A percentile compares a stretch with the other conserved stretches of the same genome.
Evolutionary conservation across 2,113 vertebrate genomes (phyloP).

Genomic region (Synodontis membranacea): DNA sequence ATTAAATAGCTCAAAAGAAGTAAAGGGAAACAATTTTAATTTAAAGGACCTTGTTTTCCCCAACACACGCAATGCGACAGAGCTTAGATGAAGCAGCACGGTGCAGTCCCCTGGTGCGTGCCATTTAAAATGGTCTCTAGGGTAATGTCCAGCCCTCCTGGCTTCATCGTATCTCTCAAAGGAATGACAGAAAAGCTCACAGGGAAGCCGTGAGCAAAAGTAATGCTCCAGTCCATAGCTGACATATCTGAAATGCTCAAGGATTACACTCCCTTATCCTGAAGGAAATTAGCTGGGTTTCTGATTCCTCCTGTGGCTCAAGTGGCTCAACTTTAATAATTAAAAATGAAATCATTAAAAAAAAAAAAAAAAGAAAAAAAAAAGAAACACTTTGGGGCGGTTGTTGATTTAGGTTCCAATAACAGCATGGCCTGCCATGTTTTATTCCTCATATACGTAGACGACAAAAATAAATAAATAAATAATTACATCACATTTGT

Average conservation of each 20-base stretch:
- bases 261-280: constrained; percentile 5
- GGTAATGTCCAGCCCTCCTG: constrained; percentile 70
- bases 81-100: constrained; percentile 35
- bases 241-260: neutral
- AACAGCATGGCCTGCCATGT: neutral
- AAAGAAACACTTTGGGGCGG: neutral
- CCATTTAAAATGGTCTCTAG: constrained; percentile 68
- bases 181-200: constrained; percentile 57
- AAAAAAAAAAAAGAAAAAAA: too few relatives aligned
- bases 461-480: neutral
- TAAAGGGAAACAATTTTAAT: neutral
- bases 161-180: constrained; percentile 66
- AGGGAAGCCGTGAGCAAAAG: constrained; percentile 10
- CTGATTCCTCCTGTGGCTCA: neutral
- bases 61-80: neutral
- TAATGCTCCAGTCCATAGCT: neutral
- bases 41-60: neutral
- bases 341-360: neutral
- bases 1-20: neutral
- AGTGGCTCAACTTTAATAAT: neutral
- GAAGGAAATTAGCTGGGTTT: constrained; percentile 9
- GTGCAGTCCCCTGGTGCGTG: constrained; percentile 52
- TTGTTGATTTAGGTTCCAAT: neutral
- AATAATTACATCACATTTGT: neutral
- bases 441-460: neutral